Conservation (phyloP, 64 coral and sea anemone species). For the Dendronephthya gigantea region DNA sequence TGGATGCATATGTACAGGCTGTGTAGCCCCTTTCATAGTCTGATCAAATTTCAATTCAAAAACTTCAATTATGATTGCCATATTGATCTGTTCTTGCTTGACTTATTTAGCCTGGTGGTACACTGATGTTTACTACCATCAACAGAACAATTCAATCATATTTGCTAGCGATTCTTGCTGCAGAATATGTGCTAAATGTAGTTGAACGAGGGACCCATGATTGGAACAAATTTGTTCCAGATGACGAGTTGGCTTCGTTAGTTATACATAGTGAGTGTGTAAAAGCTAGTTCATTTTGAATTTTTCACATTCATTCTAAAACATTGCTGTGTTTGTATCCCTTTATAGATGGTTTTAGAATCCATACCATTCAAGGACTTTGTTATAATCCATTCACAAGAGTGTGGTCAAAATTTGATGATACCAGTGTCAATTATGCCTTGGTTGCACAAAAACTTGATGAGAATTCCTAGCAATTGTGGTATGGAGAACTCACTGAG, state of each 20-base stretch:
- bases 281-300: too few species aligned
- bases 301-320: background rate
- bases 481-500: too few species aligned
- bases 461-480: too few species aligned
- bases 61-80: too few species aligned
- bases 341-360: background rate
- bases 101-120: background rate
- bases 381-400: background rate
- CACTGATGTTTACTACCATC: background rate
- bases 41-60: too few species aligned
- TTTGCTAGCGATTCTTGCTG: background rate
- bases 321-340: background rate
- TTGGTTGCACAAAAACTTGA: background rate
- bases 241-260: background rate
- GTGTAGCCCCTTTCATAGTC: background rate
- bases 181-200: background rate
- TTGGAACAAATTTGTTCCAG: background rate
- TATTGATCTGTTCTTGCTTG: background rate
- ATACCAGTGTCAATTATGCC: background rate
- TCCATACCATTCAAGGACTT: background rate
- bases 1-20: background rate
- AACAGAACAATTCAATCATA: background rate
- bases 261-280: background rate
- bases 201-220: conserved; percentile 13
- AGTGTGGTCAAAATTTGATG: background rate